These are phyloP conservation scores for Timema cristinae DNA, from an alignment of 2,888 invertebrate species.

Conservation along the genomic window DNA sequence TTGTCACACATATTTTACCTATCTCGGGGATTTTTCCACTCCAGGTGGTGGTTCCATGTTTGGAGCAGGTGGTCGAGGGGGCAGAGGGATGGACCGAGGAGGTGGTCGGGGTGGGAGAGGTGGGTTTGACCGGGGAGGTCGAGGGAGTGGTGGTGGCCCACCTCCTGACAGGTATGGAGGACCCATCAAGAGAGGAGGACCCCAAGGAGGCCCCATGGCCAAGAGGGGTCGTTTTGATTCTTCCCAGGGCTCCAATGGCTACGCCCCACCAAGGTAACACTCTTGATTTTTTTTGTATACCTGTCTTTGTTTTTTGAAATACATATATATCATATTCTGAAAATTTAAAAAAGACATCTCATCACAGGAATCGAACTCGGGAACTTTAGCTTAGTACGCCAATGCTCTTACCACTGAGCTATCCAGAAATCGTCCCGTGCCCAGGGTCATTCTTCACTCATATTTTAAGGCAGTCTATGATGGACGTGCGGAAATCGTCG, in stretches of 20 bases:
- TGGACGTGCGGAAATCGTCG: too few relatives aligned
- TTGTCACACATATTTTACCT: too few relatives aligned
- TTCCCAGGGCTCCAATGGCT: slow-evolving; percentile 24
- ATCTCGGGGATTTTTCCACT: too few relatives aligned
- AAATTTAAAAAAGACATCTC: too few relatives aligned
- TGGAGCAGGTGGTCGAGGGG: slow-evolving; percentile 20
- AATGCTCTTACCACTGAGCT: too few relatives aligned
- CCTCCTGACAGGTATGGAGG: slow-evolving; percentile 19
- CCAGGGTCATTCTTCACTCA: too few relatives aligned
- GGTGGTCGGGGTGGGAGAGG: slow-evolving; percentile 23
- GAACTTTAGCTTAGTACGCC: too few relatives aligned
- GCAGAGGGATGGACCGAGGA: slow-evolving; percentile 25
- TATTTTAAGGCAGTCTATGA: too few relatives aligned
- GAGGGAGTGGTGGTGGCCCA: slow-evolving; percentile 18
- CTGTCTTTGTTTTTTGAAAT: too few relatives aligned
- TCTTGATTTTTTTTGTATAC: background rate
- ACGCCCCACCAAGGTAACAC: slow-evolving; percentile 23
- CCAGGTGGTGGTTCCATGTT: background rate
- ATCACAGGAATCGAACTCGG: too few relatives aligned
- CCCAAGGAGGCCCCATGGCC: slow-evolving; percentile 27
- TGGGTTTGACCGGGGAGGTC: slow-evolving; percentile 26
- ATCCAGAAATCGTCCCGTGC: too few relatives aligned
- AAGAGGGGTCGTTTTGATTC: slow-evolving; percentile 29
- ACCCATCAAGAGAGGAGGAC: slow-evolving; percentile 23
- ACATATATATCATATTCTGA: too few relatives aligned